Conservation (phyloP, 2,113 vertebrate species). For the Egretta garzetta region DNA sequence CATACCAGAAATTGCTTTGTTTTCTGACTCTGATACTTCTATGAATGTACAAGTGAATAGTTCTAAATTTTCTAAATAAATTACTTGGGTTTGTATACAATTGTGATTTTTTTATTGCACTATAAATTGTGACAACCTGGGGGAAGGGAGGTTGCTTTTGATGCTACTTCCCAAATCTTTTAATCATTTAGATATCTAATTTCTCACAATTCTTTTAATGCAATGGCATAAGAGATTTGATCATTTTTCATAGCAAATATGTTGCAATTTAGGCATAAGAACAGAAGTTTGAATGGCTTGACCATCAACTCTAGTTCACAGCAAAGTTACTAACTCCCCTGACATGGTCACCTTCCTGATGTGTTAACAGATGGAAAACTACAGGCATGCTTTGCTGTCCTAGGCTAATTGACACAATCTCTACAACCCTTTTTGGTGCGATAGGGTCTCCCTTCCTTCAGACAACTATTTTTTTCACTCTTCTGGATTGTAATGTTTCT, state of each 20-base stretch:
- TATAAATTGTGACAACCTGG: background rate
- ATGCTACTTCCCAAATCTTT: background rate
- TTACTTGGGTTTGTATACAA: background rate
- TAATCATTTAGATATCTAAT: background rate
- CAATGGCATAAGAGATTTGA: background rate
- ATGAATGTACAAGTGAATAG: background rate
- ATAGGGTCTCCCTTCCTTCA: background rate
- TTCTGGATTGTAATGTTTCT: background rate
- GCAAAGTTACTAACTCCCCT: background rate
- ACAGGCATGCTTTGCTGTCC: background rate
- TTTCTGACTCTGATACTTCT: conserved; percentile 7
- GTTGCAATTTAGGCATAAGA: background rate
- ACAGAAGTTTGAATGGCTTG: background rate
- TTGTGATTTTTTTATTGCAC: background rate
- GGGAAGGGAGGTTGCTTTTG: background rate
- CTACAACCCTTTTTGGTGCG: background rate
- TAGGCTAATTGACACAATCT: background rate
- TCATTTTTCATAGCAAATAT: background rate
- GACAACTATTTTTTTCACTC: background rate
- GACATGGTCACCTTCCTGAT: background rate
- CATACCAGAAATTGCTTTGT: background rate
- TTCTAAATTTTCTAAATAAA: conserved; percentile 51
- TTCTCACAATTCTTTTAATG: background rate
- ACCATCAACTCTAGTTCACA: background rate
- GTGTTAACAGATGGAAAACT: background rate